Base-by-base conservation (phyloP, 1,140 invertebrate genomes). In the Drosophila malerkotliana region DNA sequence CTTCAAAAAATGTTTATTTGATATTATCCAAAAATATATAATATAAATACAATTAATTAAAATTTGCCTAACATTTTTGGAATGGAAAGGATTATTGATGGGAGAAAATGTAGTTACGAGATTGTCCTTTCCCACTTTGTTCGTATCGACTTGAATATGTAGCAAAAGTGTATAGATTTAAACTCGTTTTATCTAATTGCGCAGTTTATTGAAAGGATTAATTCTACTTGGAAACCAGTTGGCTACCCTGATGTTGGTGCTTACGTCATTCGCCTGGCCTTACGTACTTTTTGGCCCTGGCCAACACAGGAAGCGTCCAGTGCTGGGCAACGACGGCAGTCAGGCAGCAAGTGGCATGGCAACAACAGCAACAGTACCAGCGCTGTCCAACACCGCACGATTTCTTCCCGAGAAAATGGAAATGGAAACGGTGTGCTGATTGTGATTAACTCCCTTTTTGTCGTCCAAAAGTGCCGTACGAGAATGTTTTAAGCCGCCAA, bases 371-470 rank as follows among this genome's bases (percentile, higher is more conserved):
- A 32, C 32, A 10, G 32, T 9, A 32, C 12, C 34, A 12, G 34
- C 34, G 34, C 49, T 37, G 59, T 44, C 41, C 41, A 44, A 44
- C 41, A 44, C 41, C 41, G 15, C 51, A 45, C 39, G 39, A 61
- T 53, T 68, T 60, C 68, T 67, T 52, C 39, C 48, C 41, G 18
- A 69, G 30, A 82, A 77, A 64, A 59, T 55, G 47, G 51, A 62
- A 72, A 77, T 85, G 75, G 54, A 61, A 72, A 77, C 85, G 75
- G 75, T 82, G 79, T 87, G 82, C 80, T 84, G 72, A 81, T 85
- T 78, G 82, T 87, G 71, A 72, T 81, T 62, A 62, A 6, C 39
- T 54, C 45, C 44, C 37, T 44, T 49, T 62, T 44, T 74, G 72
- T 76, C 72, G 72, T 76, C 72, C 72, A 51, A 51, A 53, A 67